Evolutionary conservation across 2,797 vertebrate species (phyloP), one percentile per base, ranked within the genome.

Genomic region (Chelmon rostratus): DNA sequence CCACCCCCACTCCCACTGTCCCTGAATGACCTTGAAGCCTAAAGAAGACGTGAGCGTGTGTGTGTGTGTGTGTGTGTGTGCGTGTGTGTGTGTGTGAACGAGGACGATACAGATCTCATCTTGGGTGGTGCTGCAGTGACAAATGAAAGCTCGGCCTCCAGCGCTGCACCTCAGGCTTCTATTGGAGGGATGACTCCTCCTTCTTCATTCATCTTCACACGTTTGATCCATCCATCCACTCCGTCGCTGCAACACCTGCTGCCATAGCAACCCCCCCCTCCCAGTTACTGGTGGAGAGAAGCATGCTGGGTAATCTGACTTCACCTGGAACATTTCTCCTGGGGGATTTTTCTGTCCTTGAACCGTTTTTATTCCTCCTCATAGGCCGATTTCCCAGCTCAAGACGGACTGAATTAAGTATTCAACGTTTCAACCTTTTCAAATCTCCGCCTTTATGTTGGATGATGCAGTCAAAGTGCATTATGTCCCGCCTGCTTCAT

Each of bases 271-370:
- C 89, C 64, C 33, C 59, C 31, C 31, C 9, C 12, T 2, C 56
- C 16, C 44, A 46, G 44, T 16, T 19, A 46, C 44, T 15, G 44
- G 57, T 4, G 4, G 50, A 80, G 79, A 73, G 73, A 71, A 53
- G 93, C 86, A 92, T 92, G 87, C 88, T 92, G 93, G 90, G 93
- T 92, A 93, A 88, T 93, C 75, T 85, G 84, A 86, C 82, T 86
- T 92, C 88, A 92, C 90, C 89, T 93, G 90, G 47, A 85, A 78
- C 61, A 76, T 73, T 82, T 81, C 73, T 85, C 84, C 76, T 53
- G 47, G 9, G 70, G 81, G 82, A 78, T 53, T 69, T 59, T 78
- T 80, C 49, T 83, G 87, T 86, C 90, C 88, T 91, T 91, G 83
- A 91, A 84, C 78, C 65, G 44, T 42, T 81, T 81, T 86, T 54